Evolutionary conservation across 2,113 vertebrate genomes (phyloP).

Genomic region (Scomber colias): DNA sequence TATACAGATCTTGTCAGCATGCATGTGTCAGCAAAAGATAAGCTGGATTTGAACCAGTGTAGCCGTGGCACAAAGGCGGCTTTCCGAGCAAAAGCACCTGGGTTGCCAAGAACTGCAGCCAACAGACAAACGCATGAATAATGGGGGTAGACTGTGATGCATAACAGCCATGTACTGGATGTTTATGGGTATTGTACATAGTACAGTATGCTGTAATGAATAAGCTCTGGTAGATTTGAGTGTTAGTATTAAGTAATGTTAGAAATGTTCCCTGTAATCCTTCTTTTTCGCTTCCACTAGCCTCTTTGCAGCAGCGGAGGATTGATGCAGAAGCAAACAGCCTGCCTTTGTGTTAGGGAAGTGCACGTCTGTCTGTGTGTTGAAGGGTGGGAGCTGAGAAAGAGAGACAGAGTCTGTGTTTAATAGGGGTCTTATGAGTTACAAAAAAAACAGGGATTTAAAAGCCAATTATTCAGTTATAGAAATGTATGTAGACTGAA

Average conservation of each 20-base stretch:
- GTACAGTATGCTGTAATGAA: constrained; percentile 28
- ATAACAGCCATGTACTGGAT: constrained; percentile 23
- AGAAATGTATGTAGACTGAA: constrained; percentile 25
- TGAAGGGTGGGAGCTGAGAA: constrained; percentile 22
- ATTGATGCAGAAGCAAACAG: constrained; percentile 54
- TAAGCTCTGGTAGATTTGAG: constrained; percentile 30
- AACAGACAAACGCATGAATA: constrained; percentile 60
- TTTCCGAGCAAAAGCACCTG: constrained; percentile 34
- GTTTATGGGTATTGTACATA: constrained; percentile 7
- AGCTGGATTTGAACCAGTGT: constrained; percentile 51
- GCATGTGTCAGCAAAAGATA: constrained; percentile 62
- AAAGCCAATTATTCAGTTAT: constrained; percentile 22
- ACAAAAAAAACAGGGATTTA: not conserved
- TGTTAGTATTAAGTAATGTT: constrained; percentile 38
- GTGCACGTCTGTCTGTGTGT: constrained; percentile 44
- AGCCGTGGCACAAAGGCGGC: constrained; percentile 40
- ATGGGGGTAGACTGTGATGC: constrained; percentile 52
- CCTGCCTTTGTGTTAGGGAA: constrained; percentile 59
- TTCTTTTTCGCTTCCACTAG: constrained; percentile 20
- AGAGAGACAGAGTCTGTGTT: constrained; percentile 40
- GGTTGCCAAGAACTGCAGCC: constrained; percentile 57
- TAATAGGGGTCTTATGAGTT: constrained; percentile 1
- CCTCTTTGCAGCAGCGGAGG: constrained; percentile 34
- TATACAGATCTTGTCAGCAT: constrained; percentile 32
- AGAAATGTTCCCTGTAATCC: constrained; percentile 55